Base-by-base conservation (phyloP, 30 jellyfish, hydroid and myxozoan genomes). In the Cassiopea xamachana region DNA sequence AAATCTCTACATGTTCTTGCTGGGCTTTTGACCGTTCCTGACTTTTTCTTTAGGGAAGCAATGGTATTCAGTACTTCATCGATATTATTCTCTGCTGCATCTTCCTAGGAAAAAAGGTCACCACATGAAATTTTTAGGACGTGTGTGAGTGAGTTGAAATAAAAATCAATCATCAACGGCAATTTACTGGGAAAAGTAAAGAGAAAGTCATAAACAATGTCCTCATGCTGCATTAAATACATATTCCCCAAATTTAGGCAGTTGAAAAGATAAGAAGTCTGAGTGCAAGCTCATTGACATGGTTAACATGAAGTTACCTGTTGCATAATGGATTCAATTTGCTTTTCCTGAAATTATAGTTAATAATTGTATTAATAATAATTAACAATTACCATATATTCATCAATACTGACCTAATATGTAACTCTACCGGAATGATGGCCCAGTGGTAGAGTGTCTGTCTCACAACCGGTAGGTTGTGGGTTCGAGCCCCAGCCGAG, bases 1-100 rank as follows among this genome's bases (percentile, higher is more conserved):
- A 96, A 92, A 73, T 96, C 99, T 80, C 91, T 58, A 88, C 99
- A 95, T 2, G 98, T 90, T 67, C 97, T 91, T 18, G 99, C 99
- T 15, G 99, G 99, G 46, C 69, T 49, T 1, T 50, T 58, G 43
- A 69, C 91, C 59, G 90, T 85, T 1, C 98, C 98, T 59, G 84
- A 69, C 62, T 77, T 68, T 59, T 50, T 77, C 51, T 46, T 47
- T 19, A 87, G 48, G 45, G 67, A 82, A 45, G 18, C 76, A 58
- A 87, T 49, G 72, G 50, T 50, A 48, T 68, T 78, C 84, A 50
- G 49, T 62, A 87, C 84, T 17, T 87, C 89, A 76, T 46, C 51
- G 7, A 87, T 15, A 48, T 73, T 77, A 17, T 47, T 76, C 80
- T 77, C 89, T 87, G 94, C 77, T 67, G 77, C 94, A 68, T 87